A percentile compares a stretch with the other conserved stretches of the same genome.
Conservation (phyloP, 2,888 invertebrate genomes). For the Platerodrilus igneus region DNA sequence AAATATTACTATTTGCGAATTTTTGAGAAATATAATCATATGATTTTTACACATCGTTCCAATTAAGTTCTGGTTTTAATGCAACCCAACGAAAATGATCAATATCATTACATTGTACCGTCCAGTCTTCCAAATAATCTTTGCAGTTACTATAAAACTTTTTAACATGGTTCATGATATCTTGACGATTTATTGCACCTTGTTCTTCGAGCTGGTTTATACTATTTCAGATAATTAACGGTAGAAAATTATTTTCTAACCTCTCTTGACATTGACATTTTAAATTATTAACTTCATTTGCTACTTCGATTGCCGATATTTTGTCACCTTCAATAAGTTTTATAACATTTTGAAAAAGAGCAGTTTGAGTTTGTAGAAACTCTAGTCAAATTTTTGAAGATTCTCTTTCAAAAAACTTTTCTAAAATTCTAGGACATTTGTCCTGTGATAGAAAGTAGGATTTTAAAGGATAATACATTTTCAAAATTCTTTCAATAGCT, state of each 20-base stretch:
- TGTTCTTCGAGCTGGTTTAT: background rate
- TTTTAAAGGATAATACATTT: slow-evolving; percentile 31
- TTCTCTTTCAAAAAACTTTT: slow-evolving; percentile 23
- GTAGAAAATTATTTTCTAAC: background rate
- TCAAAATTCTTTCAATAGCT: slow-evolving; percentile 33
- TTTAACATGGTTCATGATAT: too few species aligned
- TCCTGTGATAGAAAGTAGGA: slow-evolving; percentile 32
- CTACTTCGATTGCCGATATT: background rate
- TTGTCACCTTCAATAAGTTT: slow-evolving; percentile 4
- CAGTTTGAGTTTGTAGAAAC: slow-evolving; percentile 22
- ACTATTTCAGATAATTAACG: background rate
- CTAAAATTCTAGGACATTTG: slow-evolving; percentile 28
- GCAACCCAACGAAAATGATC: slow-evolving; percentile 1
- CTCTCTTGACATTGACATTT: background rate
- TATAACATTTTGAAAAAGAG: slow-evolving; percentile 11
- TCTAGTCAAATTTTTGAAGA: slow-evolving; percentile 20
- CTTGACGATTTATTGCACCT: slow-evolving; percentile 1
- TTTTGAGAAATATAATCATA: too few species aligned
- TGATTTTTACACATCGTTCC: too few species aligned
- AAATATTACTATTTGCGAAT: too few species aligned
- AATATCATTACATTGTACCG: background rate
- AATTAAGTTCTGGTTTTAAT: slow-evolving; percentile 3
- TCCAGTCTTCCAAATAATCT: background rate
- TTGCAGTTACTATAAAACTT: slow-evolving; percentile 1
- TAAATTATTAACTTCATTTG: background rate